Conservation (phyloP, 2,888 invertebrate genomes). For the Lasioglossum villosulum region DNA sequence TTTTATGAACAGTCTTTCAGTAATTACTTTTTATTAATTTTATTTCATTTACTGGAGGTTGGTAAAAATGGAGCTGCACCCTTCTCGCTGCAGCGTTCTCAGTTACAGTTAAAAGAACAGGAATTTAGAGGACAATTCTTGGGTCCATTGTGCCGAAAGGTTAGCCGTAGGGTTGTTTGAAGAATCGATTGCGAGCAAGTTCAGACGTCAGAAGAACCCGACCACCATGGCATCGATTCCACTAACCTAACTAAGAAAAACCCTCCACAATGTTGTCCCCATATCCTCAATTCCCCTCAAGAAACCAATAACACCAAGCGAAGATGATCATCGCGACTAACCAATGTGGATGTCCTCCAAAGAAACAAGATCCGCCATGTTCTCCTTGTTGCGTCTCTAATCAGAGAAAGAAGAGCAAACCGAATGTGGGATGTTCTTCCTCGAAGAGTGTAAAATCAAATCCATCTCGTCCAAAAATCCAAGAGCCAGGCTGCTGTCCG, state of each 20-base stretch:
- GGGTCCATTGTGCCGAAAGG: background rate
- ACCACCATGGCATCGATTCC: slow-evolving; percentile 37
- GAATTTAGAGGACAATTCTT: slow-evolving; percentile 23
- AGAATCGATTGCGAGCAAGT: slow-evolving; percentile 24
- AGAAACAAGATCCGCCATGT: slow-evolving; percentile 22
- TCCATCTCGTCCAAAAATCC: background rate
- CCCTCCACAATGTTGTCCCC: background rate
- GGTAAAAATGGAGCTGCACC: background rate
- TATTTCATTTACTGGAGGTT: background rate
- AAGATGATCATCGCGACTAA: slow-evolving; percentile 73
- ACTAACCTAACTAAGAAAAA: background rate
- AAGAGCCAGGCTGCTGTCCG: slow-evolving; percentile 25
- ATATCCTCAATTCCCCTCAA: background rate
- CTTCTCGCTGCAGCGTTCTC: background rate
- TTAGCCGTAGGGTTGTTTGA: background rate
- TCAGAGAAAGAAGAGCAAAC: background rate
- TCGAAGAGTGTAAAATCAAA: background rate
- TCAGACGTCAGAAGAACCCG: slow-evolving; percentile 1
- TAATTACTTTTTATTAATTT: too few species aligned
- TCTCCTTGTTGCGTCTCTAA: slow-evolving; percentile 24
- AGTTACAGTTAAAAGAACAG: background rate
- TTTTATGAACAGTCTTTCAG: background rate
- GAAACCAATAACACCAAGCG: background rate
- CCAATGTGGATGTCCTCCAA: slow-evolving; percentile 72
- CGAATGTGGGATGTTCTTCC: background rate